Percentiles rank a stretch among this genome's conserved stretches.
These are phyloP conservation scores for Danio jaintianensis DNA, from an alignment of 2,797 vertebrate species.

Conservation along the genomic window DNA sequence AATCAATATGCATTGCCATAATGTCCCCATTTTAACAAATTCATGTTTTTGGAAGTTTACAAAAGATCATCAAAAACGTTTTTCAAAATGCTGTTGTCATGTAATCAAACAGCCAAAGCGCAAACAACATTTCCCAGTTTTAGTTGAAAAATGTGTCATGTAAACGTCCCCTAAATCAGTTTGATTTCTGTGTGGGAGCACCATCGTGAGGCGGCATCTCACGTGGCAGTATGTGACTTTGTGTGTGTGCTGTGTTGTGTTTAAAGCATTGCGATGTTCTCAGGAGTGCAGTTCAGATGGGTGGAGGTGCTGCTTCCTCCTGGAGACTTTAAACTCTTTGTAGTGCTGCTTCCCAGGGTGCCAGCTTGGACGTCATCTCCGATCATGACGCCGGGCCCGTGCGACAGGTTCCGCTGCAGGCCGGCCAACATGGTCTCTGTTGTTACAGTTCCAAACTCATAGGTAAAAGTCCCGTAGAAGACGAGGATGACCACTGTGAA, in stretches of 20 bases:
- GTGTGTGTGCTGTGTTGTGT: constrained; percentile 31
- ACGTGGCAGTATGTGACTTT: constrained; percentile 9
- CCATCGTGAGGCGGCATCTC: constrained; percentile 53
- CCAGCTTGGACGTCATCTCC: constrained; percentile 65
- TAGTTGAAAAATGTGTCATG: neutral
- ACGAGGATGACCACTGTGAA: constrained; percentile 95
- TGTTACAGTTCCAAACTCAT: constrained; percentile 94
- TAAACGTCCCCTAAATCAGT: neutral
- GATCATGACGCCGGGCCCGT: constrained; percentile 74
- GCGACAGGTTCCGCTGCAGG: constrained; percentile 78
- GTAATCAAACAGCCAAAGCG: no score
- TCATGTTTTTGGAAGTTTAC: no score
- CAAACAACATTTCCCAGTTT: no score
- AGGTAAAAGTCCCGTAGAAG: constrained; percentile 97
- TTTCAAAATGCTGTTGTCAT: no score
- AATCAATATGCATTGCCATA: no score
- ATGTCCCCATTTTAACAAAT: no score
- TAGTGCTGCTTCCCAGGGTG: constrained; percentile 69
- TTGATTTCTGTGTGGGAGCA: constrained; percentile 44
- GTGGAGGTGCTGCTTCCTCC: constrained; percentile 88
- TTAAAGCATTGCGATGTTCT: constrained; percentile 92
- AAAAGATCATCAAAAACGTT: no score
- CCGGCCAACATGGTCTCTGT: constrained; percentile 91
- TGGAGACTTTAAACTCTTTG: constrained; percentile 87
- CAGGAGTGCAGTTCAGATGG: constrained; percentile 88